These are phyloP conservation scores for Corbicula japonica DNA, from an alignment of 2,888 invertebrate species.

Conservation along the genomic window DNA sequence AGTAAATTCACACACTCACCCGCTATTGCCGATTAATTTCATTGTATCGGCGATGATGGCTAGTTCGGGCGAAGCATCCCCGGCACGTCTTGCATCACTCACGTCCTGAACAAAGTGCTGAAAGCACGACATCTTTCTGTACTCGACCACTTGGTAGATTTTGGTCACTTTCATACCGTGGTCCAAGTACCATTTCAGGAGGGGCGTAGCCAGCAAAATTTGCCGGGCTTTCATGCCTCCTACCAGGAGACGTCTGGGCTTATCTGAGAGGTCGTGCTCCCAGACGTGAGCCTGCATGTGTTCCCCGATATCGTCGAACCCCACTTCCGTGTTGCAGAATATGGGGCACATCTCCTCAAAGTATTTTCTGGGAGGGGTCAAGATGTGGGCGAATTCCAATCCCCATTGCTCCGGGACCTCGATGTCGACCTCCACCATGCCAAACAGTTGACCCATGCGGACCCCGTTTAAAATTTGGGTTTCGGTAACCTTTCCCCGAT, in stretches of 20 bases:
- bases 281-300: slow-evolving; percentile 20
- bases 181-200: slow-evolving; percentile 40
- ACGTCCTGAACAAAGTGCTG: slow-evolving; percentile 39
- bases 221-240: slow-evolving; percentile 21
- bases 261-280: slow-evolving; percentile 4
- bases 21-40: slow-evolving; percentile 50
- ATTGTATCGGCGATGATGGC: slow-evolving; percentile 45
- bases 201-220: slow-evolving; percentile 41
- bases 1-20: slow-evolving; percentile 3
- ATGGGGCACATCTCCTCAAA: slow-evolving; percentile 53
- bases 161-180: slow-evolving; percentile 33
- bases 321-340: slow-evolving; percentile 46
- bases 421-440: slow-evolving; percentile 46
- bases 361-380: slow-evolving; percentile 19
- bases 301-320: slow-evolving; percentile 34
- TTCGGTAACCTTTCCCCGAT: slow-evolving; percentile 29
- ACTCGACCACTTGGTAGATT: slow-evolving; percentile 50
- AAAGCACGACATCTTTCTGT: slow-evolving; percentile 27
- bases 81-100: slow-evolving; percentile 43
- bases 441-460: slow-evolving; percentile 21
- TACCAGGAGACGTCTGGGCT: slow-evolving; percentile 26
- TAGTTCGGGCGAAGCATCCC: slow-evolving; percentile 16
- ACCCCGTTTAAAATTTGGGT: slow-evolving; percentile 37
- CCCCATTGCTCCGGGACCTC: slow-evolving; percentile 48
- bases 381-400: slow-evolving; percentile 15